Percentiles rank a stretch among this genome's conserved stretches.
phyloP scores from a whole-genome alignment of 2,888 invertebrate genomes.

The Acleris literana region DNA sequence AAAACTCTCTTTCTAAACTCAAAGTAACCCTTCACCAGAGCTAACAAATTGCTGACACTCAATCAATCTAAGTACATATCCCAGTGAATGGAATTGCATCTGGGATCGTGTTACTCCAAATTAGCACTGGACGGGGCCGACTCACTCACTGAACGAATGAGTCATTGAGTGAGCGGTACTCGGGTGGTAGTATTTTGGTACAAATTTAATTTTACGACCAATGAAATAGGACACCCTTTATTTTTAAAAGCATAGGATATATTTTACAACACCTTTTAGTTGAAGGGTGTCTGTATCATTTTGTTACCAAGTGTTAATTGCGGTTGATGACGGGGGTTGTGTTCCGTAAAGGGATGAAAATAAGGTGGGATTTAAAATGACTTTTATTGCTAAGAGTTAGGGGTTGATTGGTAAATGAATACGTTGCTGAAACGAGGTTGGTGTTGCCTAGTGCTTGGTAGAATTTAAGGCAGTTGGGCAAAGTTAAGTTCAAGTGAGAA shows the following conservation, averaged over 20 bases:
- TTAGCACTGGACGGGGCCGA: conserved; percentile 36
- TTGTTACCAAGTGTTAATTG: conserved; percentile 8
- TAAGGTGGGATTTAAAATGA: background rate
- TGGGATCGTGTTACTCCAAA: conserved; percentile 23
- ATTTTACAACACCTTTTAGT: background rate
- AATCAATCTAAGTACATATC: conserved; percentile 3
- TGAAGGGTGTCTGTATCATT: background rate
- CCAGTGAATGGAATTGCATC: conserved; percentile 27
- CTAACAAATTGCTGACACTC: conserved; percentile 1
- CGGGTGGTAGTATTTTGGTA: conserved; percentile 30
- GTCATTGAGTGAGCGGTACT: conserved; percentile 38
- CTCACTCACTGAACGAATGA: conserved; percentile 45
- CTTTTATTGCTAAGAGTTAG: background rate
- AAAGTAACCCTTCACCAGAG: background rate
- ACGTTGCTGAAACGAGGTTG: conserved; percentile 19
- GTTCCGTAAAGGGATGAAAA: background rate
- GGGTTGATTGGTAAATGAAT: background rate
- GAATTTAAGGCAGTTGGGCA: background rate
- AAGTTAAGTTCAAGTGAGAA: background rate
- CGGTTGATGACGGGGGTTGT: background rate
- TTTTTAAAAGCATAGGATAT: background rate
- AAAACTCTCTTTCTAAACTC: background rate
- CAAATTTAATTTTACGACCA: conserved; percentile 25
- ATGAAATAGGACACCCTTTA: conserved; percentile 4
- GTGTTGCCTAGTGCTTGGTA: conserved; percentile 23